A percentile compares a stretch with the other conserved stretches of the same genome.
These are phyloP conservation scores for Peromyscus nudipes DNA, from an alignment of 2,797 vertebrate species.

Conservation along the genomic window DNA sequence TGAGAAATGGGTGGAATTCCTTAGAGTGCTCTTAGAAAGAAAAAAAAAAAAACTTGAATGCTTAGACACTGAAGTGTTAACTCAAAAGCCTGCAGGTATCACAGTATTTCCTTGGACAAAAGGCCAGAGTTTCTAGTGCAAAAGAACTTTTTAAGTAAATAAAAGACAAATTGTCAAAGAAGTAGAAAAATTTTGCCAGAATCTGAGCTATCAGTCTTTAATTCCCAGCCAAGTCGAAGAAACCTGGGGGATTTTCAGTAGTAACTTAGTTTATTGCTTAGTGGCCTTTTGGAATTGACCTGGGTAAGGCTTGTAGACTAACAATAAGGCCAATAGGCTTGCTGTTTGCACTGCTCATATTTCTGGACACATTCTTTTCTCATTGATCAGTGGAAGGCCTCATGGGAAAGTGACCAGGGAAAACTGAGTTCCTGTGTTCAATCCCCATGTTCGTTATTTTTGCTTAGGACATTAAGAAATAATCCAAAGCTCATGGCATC, in stretches of 20 bases:
- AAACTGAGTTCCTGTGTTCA: background rate
- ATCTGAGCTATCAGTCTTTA: background rate
- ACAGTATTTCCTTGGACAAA: background rate
- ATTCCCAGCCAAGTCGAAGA: background rate
- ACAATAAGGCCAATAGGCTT: background rate
- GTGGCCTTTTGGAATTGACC: background rate
- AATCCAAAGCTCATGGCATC: background rate
- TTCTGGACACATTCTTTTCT: background rate
- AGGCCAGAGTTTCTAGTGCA: background rate
- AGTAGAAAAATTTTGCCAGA: background rate
- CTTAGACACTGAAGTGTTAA: background rate
- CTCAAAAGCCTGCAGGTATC: background rate
- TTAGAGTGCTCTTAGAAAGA: background rate
- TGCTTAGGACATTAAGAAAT: background rate
- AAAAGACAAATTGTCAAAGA: slow-evolving; percentile 6
- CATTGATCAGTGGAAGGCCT: background rate
- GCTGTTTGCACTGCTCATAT: background rate
- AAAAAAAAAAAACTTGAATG: background rate
- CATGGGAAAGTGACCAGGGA: background rate
- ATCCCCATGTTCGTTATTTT: background rate
- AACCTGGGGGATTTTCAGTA: background rate
- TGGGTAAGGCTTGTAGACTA: background rate
- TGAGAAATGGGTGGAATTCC: background rate
- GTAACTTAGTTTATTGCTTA: background rate
- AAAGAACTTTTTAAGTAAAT: background rate